Base-by-base conservation (phyloP, 1,140 invertebrate species). In the Sycophila sp. region DNA sequence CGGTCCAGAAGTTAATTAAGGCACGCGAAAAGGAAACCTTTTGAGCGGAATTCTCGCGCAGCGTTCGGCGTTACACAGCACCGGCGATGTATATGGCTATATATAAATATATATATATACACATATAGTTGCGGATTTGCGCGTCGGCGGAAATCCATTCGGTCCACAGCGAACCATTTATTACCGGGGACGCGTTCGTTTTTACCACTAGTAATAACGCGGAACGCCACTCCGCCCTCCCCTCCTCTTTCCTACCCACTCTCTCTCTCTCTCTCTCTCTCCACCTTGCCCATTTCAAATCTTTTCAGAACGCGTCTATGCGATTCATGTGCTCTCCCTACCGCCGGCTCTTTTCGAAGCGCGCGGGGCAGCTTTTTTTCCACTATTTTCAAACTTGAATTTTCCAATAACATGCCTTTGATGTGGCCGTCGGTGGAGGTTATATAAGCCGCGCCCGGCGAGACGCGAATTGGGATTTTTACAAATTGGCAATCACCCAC, bases 401-500 rank as follows among this genome's bases (percentile, higher is more conserved):
- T 63, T 66, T 62, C 51, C 49, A 63, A 55, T 63, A 63, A 69
- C 32, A 32, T 28, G 38, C 26, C 45, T 69, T 62, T 69, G 56
- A 69, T 60, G 66, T 15, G 53, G 38, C 22, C 28, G 13, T 26
- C 28, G 38, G 13, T 15, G 24, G 36, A 53, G 36, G 63, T 34
- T 55, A 55, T 51, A 53, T 34, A 74, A 75, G 51, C 30, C 64
- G 28, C 53, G 64, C 51, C 22, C 49, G 38, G 34, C 70, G 59
- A 75, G 67, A 75, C 73, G 34, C 60, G 63, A 73, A 73, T 60
- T 62, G 71, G 76, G 77, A 80, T 80, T 81, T 81, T 79, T 79
- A 80, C 75, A 81, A 81, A 81, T 81, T 81, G 80, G 70, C 80
- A 80, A 79, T 79, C 73, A 79, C 76, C 73, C 75, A 77, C 75